These are phyloP conservation scores for Crocuta crocuta DNA, from an alignment of 2,113 vertebrate genomes.

Conservation along the genomic window DNA sequence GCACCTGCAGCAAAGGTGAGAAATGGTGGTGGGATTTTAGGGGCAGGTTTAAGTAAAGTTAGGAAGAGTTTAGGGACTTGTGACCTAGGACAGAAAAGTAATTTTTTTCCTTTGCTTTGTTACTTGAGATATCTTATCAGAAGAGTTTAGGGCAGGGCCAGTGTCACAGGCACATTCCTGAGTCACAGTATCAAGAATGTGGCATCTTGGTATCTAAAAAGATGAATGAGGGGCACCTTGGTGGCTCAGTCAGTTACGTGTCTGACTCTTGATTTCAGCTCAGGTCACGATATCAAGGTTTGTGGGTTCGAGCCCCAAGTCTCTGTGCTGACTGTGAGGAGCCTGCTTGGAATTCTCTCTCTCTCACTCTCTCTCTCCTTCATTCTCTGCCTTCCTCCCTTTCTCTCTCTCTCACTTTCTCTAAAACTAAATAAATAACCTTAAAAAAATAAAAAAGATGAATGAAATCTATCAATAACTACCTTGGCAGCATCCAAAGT, in stretches of 20 bases:
- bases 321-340: no score
- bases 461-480: neutral
- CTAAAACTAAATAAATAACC: no score
- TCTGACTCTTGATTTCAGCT: no score
- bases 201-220: neutral
- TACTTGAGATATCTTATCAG: neutral
- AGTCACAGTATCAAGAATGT: neutral
- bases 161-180: neutral
- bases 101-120: neutral
- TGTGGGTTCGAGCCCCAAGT: no score
- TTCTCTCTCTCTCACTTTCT: no score
- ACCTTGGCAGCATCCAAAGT: neutral
- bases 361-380: no score
- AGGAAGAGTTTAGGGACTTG: neutral
- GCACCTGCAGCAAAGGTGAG: neutral
- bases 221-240: neutral
- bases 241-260: no score
- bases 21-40: neutral
- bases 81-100: neutral
- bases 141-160: neutral
- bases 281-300: no score
- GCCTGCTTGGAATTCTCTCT: no score
- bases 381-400: no score
- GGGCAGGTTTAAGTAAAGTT: neutral
- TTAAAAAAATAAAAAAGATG: neutral